Evolutionary conservation across 2,888 invertebrate species (phyloP), one percentile per base, ranked within the genome.

Genomic region (Corythucha ciliata): DNA sequence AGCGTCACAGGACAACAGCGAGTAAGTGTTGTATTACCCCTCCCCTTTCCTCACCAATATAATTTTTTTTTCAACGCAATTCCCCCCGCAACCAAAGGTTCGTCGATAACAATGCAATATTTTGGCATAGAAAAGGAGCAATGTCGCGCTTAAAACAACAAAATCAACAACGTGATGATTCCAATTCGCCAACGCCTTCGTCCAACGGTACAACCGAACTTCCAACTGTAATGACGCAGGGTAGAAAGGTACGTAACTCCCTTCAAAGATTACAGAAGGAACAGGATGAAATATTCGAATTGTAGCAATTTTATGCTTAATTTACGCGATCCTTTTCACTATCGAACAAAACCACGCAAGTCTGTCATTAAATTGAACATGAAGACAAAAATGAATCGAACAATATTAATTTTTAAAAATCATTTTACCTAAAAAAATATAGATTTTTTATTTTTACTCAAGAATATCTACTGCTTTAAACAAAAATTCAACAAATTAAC

Each of bases 241-340:
- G 87, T 29, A 77, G 81, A 59, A 79, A 80, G 63, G 81, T 90
- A 21, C 81, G 82, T 66, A 82, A 79, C 58, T 89, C 89, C 4
- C 69, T 90, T 58, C 81, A 83, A 67, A 79, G 84, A 63, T 75
- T 88, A 58, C 87, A 89, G 70, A 77, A 83, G 63, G 80, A 84
- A 64, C 89, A 90, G 66, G 90, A 91, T 63, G 89, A 90, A 67
- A 78, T 90, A 66, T 91, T 89, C 69, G 87, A 90, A 71, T 83
- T 90, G 81, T 90, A 89, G 83, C 83, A 29, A 29, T 10, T 29
- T 29, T 29, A 29, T 10, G 29, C 8, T 10, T 12, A 12, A 29
- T 29, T 29, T 10, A 29, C 12, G 34, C 34, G 34, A 34, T 7
- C 18, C 18, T 34, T 29, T 29, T n/a, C 10, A 29, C 14, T 34